Percentiles rank a stretch among this genome's conserved stretches.
Conservation (phyloP, 2,113 vertebrate genomes). For the Channa maculata region DNA sequence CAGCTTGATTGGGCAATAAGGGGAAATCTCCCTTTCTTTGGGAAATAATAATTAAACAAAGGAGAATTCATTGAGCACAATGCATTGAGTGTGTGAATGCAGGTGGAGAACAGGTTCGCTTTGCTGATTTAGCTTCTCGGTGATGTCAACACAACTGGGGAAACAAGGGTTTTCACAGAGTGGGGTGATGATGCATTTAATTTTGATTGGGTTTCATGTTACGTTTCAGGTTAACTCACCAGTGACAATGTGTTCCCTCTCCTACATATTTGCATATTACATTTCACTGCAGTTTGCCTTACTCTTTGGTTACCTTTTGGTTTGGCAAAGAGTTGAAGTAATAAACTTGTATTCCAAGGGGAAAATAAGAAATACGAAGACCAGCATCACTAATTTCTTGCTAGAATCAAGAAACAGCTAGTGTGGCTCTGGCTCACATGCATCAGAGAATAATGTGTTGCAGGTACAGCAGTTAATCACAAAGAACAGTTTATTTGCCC, state of each 20-base stretch:
- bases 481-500: background rate
- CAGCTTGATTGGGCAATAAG: slow-evolving; percentile 73
- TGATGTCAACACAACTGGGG: slow-evolving; percentile 63
- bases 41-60: slow-evolving; percentile 77
- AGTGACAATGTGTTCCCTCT: slow-evolving; percentile 41
- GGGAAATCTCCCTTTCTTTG: slow-evolving; percentile 66
- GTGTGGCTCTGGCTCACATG: background rate
- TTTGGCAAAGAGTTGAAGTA: slow-evolving; percentile 9
- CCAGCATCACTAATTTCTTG: background rate
- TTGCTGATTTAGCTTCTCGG: slow-evolving; percentile 23
- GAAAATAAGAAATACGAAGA: background rate
- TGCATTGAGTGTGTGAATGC: slow-evolving; percentile 57
- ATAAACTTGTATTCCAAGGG: background rate
- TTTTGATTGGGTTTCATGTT: slow-evolving; percentile 54
- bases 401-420: background rate
- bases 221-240: slow-evolving; percentile 22
- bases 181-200: slow-evolving; percentile 38
- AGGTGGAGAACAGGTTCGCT: slow-evolving; percentile 67
- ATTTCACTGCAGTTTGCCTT: background rate
- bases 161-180: slow-evolving; percentile 64
- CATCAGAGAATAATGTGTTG: background rate
- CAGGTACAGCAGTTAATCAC: background rate
- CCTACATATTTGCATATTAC: slow-evolving; percentile 12
- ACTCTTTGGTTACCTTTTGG: background rate
- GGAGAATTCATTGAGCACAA: slow-evolving; percentile 67